These are phyloP conservation scores for Spodoptera littoralis DNA, from an alignment of 2,888 invertebrate genomes.

Conservation along the genomic window DNA sequence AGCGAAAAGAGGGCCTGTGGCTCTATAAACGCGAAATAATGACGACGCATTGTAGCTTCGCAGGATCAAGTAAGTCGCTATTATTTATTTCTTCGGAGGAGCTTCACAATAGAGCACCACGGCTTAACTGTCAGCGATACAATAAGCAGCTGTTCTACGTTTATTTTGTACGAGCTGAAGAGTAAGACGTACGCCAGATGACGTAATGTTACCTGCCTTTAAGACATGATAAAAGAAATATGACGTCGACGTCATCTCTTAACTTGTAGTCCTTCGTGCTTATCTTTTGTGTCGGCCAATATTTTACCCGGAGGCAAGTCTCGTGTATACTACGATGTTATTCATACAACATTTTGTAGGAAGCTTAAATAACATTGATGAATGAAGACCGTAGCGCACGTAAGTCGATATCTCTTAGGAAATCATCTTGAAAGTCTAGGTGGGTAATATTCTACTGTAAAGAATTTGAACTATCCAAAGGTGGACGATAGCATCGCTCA, in stretches of 20 bases:
- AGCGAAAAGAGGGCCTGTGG: constrained; percentile 69
- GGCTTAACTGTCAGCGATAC: constrained; percentile 84
- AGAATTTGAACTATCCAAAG: constrained; percentile 20
- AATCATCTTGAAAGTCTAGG: constrained; percentile 30
- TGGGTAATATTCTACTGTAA: constrained; percentile 16
- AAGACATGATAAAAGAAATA: constrained; percentile 69
- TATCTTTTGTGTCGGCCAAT: constrained; percentile 67
- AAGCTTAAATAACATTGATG: constrained; percentile 46
- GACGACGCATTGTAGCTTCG: constrained; percentile 81
- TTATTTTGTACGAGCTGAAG: constrained; percentile 74
- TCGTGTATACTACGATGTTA: constrained; percentile 28
- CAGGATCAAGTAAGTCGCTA: constrained; percentile 83
- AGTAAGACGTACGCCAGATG: constrained; percentile 77
- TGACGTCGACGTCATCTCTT: constrained; percentile 63
- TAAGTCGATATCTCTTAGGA: constrained; percentile 49
- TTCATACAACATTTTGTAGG: constrained; percentile 30
- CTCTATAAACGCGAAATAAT: constrained; percentile 80
- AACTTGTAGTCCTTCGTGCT: constrained; percentile 67
- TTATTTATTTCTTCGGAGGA: constrained; percentile 82
- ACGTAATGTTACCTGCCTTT: constrained; percentile 77
- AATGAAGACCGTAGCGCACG: constrained; percentile 27
- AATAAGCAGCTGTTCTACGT: constrained; percentile 82
- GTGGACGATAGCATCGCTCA: constrained; percentile 60
- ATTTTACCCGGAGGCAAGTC: constrained; percentile 58
- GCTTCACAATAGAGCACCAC: constrained; percentile 79